These are phyloP conservation scores for Mormyrus proboscirostris DNA, from an alignment of 2,797 vertebrate species.

Conservation along the genomic window DNA sequence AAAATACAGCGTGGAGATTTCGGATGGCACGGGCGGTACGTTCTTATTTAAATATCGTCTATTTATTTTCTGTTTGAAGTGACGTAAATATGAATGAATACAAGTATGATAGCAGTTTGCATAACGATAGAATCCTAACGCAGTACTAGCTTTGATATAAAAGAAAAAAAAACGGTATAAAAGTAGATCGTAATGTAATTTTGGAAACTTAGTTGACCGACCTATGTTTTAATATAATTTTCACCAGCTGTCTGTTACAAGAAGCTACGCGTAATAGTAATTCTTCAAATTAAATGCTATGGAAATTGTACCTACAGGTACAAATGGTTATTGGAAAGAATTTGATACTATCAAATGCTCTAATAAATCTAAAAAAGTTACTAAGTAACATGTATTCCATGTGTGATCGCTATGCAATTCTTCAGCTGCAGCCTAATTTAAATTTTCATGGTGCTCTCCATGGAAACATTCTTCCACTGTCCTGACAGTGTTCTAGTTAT, in stretches of 20 bases:
- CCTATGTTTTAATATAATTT: background rate
- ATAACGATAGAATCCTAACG: background rate
- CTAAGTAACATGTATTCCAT: background rate
- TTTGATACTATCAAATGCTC: background rate
- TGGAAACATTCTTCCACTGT: background rate
- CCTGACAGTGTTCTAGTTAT: background rate
- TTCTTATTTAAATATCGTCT: slow-evolving; percentile 17
- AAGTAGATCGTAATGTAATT: background rate
- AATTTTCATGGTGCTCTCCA: background rate
- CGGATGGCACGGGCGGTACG: slow-evolving; percentile 77
- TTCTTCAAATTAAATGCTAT: background rate
- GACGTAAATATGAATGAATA: background rate
- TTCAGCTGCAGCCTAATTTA: background rate
- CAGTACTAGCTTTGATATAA: background rate
- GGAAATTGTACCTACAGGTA: background rate
- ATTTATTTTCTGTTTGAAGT: background rate
- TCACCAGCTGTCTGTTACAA: background rate
- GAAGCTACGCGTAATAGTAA: background rate
- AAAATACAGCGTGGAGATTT: slow-evolving; percentile 83
- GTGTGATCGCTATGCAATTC: background rate
- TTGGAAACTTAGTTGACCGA: background rate
- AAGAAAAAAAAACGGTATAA: background rate
- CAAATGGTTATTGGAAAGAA: background rate
- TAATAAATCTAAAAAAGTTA: background rate
- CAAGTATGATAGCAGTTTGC: background rate